Evolutionary conservation across 2,888 invertebrate species (phyloP).

Genomic region (Hipparchia semele): DNA sequence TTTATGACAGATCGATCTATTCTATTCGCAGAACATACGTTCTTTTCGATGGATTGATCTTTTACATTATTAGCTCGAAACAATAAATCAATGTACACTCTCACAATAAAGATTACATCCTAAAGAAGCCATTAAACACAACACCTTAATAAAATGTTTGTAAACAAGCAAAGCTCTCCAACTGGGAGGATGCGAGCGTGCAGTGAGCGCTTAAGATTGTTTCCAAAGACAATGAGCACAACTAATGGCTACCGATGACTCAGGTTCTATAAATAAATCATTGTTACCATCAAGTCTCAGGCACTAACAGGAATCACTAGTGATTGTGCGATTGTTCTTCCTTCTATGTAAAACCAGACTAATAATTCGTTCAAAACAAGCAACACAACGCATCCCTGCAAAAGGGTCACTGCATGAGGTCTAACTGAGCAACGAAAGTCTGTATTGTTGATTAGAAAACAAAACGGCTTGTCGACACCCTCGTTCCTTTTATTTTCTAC

Average conservation of each 20-base stretch:
- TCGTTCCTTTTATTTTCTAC: conserved; percentile 70
- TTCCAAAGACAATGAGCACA: conserved; percentile 67
- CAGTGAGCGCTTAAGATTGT: conserved; percentile 47
- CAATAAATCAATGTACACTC: conserved; percentile 62
- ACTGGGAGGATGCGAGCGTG: conserved; percentile 62
- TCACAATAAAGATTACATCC: conserved; percentile 68
- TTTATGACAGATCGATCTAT: background rate
- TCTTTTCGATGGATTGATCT: background rate
- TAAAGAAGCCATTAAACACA: conserved; percentile 78
- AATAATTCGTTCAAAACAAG: conserved; percentile 81
- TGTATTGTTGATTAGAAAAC: conserved; percentile 74
- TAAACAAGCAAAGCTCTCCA: conserved; percentile 79
- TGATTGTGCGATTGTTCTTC: conserved; percentile 71
- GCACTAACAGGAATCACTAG: conserved; percentile 76
- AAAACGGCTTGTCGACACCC: conserved; percentile 80
- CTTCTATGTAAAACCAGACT: conserved; percentile 79
- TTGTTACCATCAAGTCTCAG: conserved; percentile 58
- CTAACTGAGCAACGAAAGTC: conserved; percentile 59
- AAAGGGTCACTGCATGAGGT: conserved; percentile 76
- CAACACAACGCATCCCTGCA: conserved; percentile 58
- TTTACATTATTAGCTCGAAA: conserved; percentile 12
- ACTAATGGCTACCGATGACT: conserved; percentile 77
- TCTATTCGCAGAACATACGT: too few relatives aligned
- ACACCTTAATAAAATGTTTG: conserved; percentile 82
- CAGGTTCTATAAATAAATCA: conserved; percentile 77